Conservation (phyloP, 2,888 invertebrate genomes). For the Aplocera efformata region DNA sequence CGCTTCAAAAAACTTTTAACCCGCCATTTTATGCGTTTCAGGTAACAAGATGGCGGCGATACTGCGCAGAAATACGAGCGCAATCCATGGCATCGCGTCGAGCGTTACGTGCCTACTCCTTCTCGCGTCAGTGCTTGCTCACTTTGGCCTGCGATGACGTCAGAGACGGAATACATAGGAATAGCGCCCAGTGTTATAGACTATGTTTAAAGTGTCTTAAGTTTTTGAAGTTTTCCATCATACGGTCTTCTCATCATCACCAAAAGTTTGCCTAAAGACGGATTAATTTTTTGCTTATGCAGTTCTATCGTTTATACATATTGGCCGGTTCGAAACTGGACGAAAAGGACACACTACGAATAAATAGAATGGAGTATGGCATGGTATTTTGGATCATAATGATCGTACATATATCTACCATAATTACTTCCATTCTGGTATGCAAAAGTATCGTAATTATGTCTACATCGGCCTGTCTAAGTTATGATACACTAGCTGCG, state of each 20-base stretch:
- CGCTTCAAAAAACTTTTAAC: constrained; percentile 1
- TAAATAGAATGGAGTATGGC: too few relatives aligned
- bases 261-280: too few relatives aligned
- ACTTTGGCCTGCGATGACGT: constrained; percentile 74
- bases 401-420: too few relatives aligned
- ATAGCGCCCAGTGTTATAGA: constrained; percentile 34
- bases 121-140: constrained; percentile 57
- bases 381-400: too few relatives aligned
- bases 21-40: constrained; percentile 36
- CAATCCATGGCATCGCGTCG: constrained; percentile 71
- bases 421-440: too few relatives aligned
- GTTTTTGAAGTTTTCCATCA: background rate
- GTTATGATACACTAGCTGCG: too few relatives aligned
- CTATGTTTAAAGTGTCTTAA: constrained; percentile 1
- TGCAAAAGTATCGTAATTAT: too few relatives aligned
- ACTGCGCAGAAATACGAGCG: constrained; percentile 71
- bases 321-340: too few relatives aligned
- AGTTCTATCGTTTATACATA: too few relatives aligned
- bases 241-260: background rate
- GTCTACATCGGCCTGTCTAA: too few relatives aligned
- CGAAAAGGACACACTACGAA: too few relatives aligned
- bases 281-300: too few relatives aligned
- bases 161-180: constrained; percentile 27
- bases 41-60: constrained; percentile 78
- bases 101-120: constrained; percentile 66